These are phyloP conservation scores for Nettapus auritus DNA, from an alignment of 2,113 vertebrate species.

Conservation along the genomic window DNA sequence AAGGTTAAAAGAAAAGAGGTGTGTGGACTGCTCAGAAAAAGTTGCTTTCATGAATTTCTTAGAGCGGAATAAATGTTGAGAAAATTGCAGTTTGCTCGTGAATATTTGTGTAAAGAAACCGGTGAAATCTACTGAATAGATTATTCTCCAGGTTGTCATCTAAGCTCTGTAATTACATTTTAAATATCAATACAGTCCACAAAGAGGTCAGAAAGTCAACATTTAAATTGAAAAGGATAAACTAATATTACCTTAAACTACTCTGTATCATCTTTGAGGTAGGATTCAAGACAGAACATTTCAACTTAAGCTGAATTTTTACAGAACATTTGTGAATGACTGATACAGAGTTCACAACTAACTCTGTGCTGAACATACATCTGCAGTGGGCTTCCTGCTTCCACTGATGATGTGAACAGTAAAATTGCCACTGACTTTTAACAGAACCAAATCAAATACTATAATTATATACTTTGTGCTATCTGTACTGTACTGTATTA, in stretches of 20 bases:
- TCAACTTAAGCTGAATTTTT: background rate
- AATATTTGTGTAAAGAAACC: background rate
- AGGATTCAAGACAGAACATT: background rate
- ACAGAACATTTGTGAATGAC: background rate
- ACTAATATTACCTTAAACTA: background rate
- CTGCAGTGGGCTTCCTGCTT: constrained; percentile 23
- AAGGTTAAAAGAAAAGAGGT: background rate
- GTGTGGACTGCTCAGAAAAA: background rate
- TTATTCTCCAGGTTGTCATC: background rate
- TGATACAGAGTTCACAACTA: background rate
- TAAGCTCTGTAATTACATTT: background rate
- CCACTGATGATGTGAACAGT: constrained; percentile 40
- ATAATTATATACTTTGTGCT: constrained; percentile 65
- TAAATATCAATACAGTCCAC: background rate
- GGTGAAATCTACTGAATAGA: background rate
- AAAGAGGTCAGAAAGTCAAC: background rate
- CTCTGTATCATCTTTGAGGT: background rate
- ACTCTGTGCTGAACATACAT: background rate
- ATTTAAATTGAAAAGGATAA: background rate
- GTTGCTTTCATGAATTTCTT: background rate
- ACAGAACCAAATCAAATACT: constrained; percentile 65
- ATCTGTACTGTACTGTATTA: constrained; percentile 58
- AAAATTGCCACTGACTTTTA: constrained; percentile 65
- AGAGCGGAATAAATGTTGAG: background rate
- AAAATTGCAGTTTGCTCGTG: background rate